Percentiles rank a stretch among this genome's conserved stretches.
phyloP scores from a whole-genome alignment of 2,888 invertebrate species.

The Dorcus hopei region DNA sequence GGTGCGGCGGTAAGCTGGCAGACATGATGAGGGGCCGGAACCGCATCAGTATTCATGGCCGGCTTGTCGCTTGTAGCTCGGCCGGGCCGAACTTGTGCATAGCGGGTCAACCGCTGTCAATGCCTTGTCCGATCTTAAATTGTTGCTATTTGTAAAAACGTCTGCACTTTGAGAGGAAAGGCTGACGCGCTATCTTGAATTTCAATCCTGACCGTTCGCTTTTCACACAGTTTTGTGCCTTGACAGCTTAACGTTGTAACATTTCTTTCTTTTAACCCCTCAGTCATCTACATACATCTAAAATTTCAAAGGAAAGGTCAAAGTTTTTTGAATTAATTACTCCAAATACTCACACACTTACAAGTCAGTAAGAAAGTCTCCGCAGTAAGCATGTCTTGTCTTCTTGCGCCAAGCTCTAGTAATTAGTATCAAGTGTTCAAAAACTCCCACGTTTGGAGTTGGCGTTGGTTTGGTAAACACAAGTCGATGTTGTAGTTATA shows the following conservation, averaged over 20 bases:
- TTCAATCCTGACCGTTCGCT: constrained; percentile 18
- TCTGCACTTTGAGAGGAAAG: not conserved
- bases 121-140: constrained; percentile 30
- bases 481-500: no score
- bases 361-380: no score
- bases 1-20: constrained; percentile 37
- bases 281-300: no score
- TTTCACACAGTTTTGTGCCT: constrained; percentile 18
- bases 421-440: no score
- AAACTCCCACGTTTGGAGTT: no score
- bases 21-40: constrained; percentile 36
- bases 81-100: constrained; percentile 33
- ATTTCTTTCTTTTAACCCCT: no score
- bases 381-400: no score
- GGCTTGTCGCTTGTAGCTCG: constrained; percentile 36
- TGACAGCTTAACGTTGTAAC: constrained; percentile 11
- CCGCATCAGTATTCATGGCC: constrained; percentile 44
- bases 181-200: constrained; percentile 14
- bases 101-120: constrained; percentile 45
- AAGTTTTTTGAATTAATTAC: no score
- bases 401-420: no score
- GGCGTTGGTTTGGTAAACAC: no score
- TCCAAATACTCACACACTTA: no score
- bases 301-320: no score
- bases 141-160: constrained; percentile 26